phyloP scores from a whole-genome alignment of 2,888 invertebrate genomes.

The Falcaria lacertinaria region DNA sequence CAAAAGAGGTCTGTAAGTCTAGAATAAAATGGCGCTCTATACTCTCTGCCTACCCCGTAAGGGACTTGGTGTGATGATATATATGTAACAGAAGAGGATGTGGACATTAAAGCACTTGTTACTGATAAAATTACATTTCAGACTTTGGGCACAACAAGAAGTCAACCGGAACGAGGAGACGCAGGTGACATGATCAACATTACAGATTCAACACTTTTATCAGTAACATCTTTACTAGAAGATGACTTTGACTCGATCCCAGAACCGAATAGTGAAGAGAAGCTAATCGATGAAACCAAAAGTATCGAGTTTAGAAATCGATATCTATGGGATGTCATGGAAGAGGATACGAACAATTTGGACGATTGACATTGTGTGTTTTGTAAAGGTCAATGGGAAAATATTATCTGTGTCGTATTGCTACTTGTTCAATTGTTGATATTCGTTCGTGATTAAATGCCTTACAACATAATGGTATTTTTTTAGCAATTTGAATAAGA shows the following conservation, averaged over 20 bases:
- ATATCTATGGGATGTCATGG: constrained; percentile 54
- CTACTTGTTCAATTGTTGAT: too few relatives aligned
- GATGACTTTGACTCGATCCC: constrained; percentile 41
- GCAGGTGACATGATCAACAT: constrained; percentile 53
- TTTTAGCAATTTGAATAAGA: too few relatives aligned
- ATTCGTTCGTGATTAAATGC: too few relatives aligned
- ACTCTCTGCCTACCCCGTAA: too few relatives aligned
- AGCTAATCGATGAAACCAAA: constrained; percentile 22
- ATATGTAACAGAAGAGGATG: too few relatives aligned
- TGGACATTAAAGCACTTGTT: too few relatives aligned
- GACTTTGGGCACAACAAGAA: constrained; percentile 47
- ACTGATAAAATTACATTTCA: constrained; percentile 27
- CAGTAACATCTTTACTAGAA: constrained; percentile 58
- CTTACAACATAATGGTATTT: too few relatives aligned
- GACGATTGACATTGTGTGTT: constrained; percentile 18
- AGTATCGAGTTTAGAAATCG: constrained; percentile 30
- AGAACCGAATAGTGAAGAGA: constrained; percentile 22
- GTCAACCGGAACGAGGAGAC: constrained; percentile 55
- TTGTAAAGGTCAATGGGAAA: too few relatives aligned
- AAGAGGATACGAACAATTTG: constrained; percentile 40
- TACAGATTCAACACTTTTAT: constrained; percentile 53
- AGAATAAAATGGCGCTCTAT: too few relatives aligned
- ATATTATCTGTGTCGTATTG: neutral
- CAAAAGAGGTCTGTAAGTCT: too few relatives aligned
- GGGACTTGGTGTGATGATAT: too few relatives aligned